These are phyloP conservation scores for Oostethus manadensis DNA, from an alignment of 2,113 vertebrate genomes.

Conservation along the genomic window DNA sequence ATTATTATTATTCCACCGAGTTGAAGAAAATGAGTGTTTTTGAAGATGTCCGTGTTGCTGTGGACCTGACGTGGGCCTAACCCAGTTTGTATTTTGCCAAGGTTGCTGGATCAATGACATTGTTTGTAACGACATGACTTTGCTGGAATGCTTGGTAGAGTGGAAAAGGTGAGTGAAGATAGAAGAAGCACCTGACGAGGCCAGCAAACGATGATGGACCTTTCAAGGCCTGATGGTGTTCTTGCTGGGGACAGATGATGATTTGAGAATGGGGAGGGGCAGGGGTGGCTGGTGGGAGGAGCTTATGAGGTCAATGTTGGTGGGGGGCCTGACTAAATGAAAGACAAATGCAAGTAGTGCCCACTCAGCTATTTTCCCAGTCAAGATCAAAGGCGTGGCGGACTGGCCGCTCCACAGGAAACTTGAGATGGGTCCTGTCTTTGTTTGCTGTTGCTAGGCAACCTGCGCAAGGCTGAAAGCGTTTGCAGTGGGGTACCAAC, in stretches of 20 bases:
- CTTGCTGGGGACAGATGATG: conserved; percentile 72
- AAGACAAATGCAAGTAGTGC: conserved; percentile 80
- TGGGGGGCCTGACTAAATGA: conserved; percentile 68
- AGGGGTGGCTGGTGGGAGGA: conserved; percentile 2
- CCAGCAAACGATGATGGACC: background rate
- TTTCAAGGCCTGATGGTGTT: conserved; percentile 57
- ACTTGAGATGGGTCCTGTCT: conserved; percentile 79
- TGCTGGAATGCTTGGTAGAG: no score
- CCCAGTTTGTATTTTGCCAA: no score
- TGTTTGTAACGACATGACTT: no score
- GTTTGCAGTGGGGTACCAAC: conserved; percentile 74
- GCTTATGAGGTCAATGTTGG: conserved; percentile 1
- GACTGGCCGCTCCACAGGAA: conserved; percentile 79
- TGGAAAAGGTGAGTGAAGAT: background rate
- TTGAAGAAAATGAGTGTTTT: no score
- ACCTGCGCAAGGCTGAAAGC: conserved; percentile 73
- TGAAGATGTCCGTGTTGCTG: no score
- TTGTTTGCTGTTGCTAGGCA: conserved; percentile 83
- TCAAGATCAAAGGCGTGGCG: conserved; percentile 78
- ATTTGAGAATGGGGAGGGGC: conserved; percentile 54
- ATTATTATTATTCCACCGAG: no score
- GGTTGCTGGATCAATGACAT: no score
- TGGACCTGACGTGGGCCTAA: no score
- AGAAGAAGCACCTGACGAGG: background rate
- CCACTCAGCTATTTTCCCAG: conserved; percentile 82